Evolutionary conservation across 1,140 invertebrate genomes (phyloP).

Genomic region (Leptoteleia sp.): DNA sequence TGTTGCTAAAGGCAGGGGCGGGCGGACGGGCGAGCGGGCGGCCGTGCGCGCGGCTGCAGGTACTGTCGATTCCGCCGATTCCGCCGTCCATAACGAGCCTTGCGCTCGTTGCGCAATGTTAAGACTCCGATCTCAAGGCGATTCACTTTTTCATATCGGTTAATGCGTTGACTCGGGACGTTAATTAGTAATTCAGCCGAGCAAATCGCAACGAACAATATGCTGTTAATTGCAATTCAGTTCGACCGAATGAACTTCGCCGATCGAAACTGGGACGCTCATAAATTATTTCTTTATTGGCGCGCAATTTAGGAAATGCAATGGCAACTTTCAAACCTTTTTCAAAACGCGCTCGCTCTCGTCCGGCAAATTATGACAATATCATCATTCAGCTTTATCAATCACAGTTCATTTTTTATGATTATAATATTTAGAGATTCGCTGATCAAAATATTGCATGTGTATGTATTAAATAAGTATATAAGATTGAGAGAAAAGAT

Average conservation of each 20-base stretch:
- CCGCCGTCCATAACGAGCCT: constrained; percentile 44
- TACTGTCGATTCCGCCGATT: constrained; percentile 37
- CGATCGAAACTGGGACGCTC: not conserved
- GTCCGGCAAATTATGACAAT: no score
- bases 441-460: no score
- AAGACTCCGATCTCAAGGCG: constrained; percentile 62
- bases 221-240: constrained; percentile 4
- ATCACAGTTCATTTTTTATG: no score
- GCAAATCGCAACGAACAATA: constrained; percentile 20
- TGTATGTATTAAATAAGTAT: no score
- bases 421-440: no score
- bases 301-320: no score
- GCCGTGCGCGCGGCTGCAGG: no score
- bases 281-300: not conserved
- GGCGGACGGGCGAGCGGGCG: no score
- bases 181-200: constrained; percentile 39
- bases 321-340: no score
- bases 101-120: constrained; percentile 58
- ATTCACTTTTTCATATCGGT: constrained; percentile 56
- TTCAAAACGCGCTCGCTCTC: no score
- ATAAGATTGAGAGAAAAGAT: no score
- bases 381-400: not conserved
- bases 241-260: constrained; percentile 6
- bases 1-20: constrained; percentile 31
- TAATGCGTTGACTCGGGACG: constrained; percentile 32